Conservation (phyloP, 2,797 vertebrate genomes). For the Eospalax fontanierii region DNA sequence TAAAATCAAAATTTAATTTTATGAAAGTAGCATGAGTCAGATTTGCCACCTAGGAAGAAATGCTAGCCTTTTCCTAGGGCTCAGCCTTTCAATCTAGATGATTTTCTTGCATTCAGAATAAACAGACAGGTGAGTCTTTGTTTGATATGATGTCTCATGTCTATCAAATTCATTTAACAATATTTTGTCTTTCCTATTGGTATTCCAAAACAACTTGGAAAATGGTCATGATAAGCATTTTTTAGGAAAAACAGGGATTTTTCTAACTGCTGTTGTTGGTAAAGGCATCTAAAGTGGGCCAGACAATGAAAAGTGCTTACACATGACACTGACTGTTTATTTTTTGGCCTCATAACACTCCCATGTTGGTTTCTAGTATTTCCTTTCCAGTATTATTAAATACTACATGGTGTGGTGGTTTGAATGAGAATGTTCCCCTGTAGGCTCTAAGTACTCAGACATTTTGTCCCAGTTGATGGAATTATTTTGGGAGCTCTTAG, state of each 20-base stretch:
- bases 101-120: not conserved
- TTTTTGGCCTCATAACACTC: not conserved
- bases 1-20: conserved; percentile 14
- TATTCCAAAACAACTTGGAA: not conserved
- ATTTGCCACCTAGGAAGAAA: not conserved
- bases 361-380: not conserved
- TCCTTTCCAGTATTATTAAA: not conserved
- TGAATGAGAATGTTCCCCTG: no score
- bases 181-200: not conserved
- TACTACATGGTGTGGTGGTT: not conserved
- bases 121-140: not conserved
- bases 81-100: not conserved
- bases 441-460: no score
- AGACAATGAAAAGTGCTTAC: not conserved
- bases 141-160: not conserved
- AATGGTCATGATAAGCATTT: not conserved
- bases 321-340: not conserved
- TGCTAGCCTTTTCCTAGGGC: rapidly evolving
- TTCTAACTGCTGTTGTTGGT: not conserved
- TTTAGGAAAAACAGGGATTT: not conserved
- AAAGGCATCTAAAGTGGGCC: not conserved
- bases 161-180: not conserved
- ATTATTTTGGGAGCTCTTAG: no score
- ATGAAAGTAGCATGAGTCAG: not conserved
- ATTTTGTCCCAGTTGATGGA: no score